Evolutionary conservation across 2,888 invertebrate genomes (phyloP), one percentile per base, ranked within the genome.

Genomic region (Patella pellucida): DNA sequence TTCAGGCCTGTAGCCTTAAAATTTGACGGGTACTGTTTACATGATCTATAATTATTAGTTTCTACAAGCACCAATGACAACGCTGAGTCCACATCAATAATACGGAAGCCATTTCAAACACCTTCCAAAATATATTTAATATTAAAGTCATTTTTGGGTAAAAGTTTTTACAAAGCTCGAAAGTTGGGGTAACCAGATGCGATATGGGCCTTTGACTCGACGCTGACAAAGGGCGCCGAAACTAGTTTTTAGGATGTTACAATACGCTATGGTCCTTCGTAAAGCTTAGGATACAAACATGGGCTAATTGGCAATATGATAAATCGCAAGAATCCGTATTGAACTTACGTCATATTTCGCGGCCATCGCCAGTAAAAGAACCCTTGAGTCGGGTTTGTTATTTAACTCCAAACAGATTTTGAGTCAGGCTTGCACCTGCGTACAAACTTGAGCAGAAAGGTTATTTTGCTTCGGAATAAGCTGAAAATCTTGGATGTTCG

Each of bases 281-380:
- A 71, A 31, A 74, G 27, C 77, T 74, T 3, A 69, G 23, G 7
- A 72, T 68, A 69, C 77, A 77, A 54, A 14, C 50, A 69, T 77
- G 77, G 3, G 69, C 56, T 50, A 77, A 69, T 70, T 72, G 69
- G 50, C 75, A 73, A 11, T 75, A 27, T 0, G 75, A 56, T 54
- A 75, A 75, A 50, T 75, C 73, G 50, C 75, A 77, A 11, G 14
- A 52, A 23, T 68, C 70, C 0, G 72, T 51, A 23, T 78, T 78
- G 27, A 71, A 78, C 56, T 72, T 76, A 1, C 76, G 51, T n/a
- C 74, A 78, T 11, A 78, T 78, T 67, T 76, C 76, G 9, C 69
- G 50, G 5, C 76, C 74, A 23, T 72, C 69, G 12, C 72, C 71
- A n/a, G 69, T 71, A 14, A 74, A 76, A 12, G 78, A 76, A 23